These are phyloP conservation scores for Caenorhabditis briggsae DNA, from an alignment of 1,140 invertebrate species.

Conservation along the genomic window DNA sequence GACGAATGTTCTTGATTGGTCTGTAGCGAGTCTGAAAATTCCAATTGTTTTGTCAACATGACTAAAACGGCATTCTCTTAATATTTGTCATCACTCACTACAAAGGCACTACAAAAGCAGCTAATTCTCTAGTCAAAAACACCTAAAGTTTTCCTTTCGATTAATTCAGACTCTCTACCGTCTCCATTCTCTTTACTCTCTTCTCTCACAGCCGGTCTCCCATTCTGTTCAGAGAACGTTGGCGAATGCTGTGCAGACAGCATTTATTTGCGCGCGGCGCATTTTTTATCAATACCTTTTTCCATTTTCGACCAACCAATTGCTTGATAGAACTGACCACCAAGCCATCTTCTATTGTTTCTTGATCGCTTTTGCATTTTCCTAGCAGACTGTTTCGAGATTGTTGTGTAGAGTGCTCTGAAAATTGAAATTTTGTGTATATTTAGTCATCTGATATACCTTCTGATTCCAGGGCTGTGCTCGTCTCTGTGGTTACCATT, in stretches of 20 bases:
- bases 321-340: no score
- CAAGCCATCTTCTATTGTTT: no score
- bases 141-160: background rate
- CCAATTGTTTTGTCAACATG: slow-evolving; percentile 5
- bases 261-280: background rate
- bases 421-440: no score
- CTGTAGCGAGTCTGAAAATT: background rate
- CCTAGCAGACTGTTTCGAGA: no score
- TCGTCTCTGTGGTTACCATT: no score
- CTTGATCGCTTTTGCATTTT: no score
- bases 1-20: background rate
- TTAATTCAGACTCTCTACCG: background rate
- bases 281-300: background rate
- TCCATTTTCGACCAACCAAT: background rate
- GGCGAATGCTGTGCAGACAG: background rate
- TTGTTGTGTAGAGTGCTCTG: no score
- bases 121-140: background rate
- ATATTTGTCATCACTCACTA: slow-evolving; percentile 25
- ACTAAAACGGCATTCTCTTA: background rate
- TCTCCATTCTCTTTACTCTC: slow-evolving; percentile 2
- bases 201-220: background rate
- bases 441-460: no score
- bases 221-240: background rate
- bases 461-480: no score
- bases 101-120: background rate